Evolutionary conservation across 2,797 vertebrate species (phyloP), one percentile per base, ranked within the genome.

Genomic region (Eupleurogrammus muticus): DNA sequence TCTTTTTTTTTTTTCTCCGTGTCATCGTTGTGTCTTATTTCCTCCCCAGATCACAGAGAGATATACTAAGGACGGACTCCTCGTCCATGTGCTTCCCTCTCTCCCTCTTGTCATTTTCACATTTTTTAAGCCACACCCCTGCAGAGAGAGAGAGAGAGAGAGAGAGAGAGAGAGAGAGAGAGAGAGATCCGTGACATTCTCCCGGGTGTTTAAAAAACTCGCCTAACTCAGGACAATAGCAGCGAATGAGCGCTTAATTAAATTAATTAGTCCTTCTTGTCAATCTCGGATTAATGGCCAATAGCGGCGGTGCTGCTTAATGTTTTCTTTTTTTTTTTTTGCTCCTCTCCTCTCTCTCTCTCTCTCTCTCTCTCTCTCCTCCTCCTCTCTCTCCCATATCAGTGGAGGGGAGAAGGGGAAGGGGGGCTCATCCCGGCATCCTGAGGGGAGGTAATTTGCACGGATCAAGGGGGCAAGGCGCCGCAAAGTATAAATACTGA

Each of bases 401-500:
- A 91, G 90, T 89, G 90, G 75, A 91, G 90, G 86, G 86, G 90
- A 90, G 90, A 76, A 90, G 90, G 87, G 87, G 90, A 90, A 80
- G 93, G 94, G 95, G 94, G 94, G 89, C 93, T 94, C 94, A 88
- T 95, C 93, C 90, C 73, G 93, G 93, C 93, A 94, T 95, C 93
- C 94, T 93, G 93, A 96, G 95, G 95, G 96, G 96, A 96, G 96
- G 96, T 95, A 96, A 96, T 97, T 96, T 95, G 94, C 96, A 95
- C 93, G 90, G 95, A 96, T 97, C 95, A 94, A 96, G 96, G 96
- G 96, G 96, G 90, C 89, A 96, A 94, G 96, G 95, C 96, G 94
- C 93, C 93, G 93, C 94, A 94, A 98, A 97, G 96, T 98, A 98
- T 98, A 98, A 98, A 98, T 98, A 97, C 95, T 96, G 95, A 92